These are phyloP conservation scores for Paedocypris micromegethes DNA, from an alignment of 2,797 vertebrate species.

Conservation along the genomic window DNA sequence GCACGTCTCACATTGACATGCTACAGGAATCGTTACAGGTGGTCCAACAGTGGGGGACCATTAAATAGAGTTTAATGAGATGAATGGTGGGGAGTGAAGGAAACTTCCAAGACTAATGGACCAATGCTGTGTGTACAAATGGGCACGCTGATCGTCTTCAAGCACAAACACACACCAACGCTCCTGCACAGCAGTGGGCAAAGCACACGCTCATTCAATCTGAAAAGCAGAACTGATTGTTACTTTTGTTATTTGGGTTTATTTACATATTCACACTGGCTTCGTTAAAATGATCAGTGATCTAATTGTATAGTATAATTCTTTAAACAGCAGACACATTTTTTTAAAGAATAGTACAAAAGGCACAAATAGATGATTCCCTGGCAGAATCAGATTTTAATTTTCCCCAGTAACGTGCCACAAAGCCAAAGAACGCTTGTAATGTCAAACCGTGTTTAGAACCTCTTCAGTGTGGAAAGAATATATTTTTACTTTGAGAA, in stretches of 20 bases:
- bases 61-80: slow-evolving; percentile 48
- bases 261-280: slow-evolving; percentile 2
- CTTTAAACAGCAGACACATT: background rate
- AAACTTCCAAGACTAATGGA: slow-evolving; percentile 40
- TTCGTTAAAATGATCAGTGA: no score
- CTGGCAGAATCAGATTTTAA: no score
- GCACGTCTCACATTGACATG: slow-evolving; percentile 22
- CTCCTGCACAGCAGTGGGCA: background rate
- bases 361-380: no score
- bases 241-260: slow-evolving; percentile 24
- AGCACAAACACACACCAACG: slow-evolving; percentile 13
- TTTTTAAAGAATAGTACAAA: background rate
- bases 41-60: slow-evolving; percentile 25
- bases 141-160: slow-evolving; percentile 37
- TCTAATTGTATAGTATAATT: no score
- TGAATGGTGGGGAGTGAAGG: slow-evolving; percentile 35
- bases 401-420: no score
- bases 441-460: no score
- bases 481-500: no score
- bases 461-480: no score
- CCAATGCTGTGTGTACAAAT: slow-evolving; percentile 34
- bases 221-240: slow-evolving; percentile 38
- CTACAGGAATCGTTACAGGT: slow-evolving; percentile 7
- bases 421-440: no score
- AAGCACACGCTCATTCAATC: slow-evolving; percentile 31